A percentile compares a stretch with the other conserved stretches of the same genome.
These are phyloP conservation scores for Oncorhynchus mykiss DNA, from an alignment of 2,113 vertebrate genomes.

Conservation along the genomic window DNA sequence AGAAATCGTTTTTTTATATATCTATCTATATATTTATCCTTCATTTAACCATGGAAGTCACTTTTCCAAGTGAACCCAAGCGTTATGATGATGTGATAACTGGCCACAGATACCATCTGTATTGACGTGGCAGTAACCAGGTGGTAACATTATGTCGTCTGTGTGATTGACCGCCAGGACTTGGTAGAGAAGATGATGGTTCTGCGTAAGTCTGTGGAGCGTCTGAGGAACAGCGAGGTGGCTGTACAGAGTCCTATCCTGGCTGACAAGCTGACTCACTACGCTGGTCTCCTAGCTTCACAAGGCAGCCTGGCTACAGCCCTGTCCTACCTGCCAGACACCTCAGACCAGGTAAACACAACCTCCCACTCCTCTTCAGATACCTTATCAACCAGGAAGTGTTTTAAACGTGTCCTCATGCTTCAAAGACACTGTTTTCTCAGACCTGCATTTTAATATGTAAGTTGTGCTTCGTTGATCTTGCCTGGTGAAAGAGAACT, in stretches of 20 bases:
- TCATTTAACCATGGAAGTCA: not conserved
- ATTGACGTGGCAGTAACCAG: not conserved
- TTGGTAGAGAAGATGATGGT: slow-evolving; percentile 92
- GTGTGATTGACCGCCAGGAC: slow-evolving; percentile 69
- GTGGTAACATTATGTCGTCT: not conserved
- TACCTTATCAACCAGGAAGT: no score
- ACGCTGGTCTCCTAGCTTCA: slow-evolving; percentile 84
- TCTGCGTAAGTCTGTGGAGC: slow-evolving; percentile 82
- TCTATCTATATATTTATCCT: no score
- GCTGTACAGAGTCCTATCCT: slow-evolving; percentile 79
- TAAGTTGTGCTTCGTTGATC: no score
- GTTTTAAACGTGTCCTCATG: no score
- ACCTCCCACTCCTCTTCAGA: no score
- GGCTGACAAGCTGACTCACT: slow-evolving; percentile 80
- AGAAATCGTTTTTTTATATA: no score
- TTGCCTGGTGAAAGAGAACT: no score
- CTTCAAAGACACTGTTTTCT: no score
- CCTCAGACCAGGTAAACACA: slow-evolving; percentile 79
- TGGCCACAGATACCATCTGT: not conserved
- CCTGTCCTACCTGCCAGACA: slow-evolving; percentile 82
- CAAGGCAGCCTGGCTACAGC: slow-evolving; percentile 85
- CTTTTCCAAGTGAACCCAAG: no score
- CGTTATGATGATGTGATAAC: no score
- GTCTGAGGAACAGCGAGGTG: slow-evolving; percentile 71
- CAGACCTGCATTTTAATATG: no score